phyloP scores from a whole-genome alignment of 1,140 invertebrate species.

The Magallana ariakensis region DNA sequence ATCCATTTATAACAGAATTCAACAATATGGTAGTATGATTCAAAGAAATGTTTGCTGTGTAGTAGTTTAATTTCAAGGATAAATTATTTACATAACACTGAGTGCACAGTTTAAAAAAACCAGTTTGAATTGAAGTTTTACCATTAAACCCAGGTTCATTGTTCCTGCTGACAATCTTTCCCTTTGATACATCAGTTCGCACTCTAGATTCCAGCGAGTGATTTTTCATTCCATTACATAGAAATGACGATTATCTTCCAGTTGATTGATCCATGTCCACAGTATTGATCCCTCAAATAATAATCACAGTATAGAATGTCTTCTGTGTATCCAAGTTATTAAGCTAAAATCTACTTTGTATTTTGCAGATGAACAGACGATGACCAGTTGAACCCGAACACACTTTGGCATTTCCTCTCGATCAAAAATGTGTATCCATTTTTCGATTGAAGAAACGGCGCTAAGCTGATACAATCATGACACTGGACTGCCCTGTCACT shows the following conservation, averaged over 20 bases:
- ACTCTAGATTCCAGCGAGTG: not conserved
- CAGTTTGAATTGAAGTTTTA: too few species aligned
- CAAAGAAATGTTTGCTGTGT: too few species aligned
- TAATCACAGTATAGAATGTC: constrained; percentile 32
- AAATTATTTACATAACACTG: too few species aligned
- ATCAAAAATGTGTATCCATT: constrained; percentile 21
- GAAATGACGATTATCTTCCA: constrained; percentile 3
- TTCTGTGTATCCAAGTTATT: constrained; percentile 23
- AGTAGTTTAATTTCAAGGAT: too few species aligned
- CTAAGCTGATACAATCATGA: constrained; percentile 5
- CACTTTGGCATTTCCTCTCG: not conserved
- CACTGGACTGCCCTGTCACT: not conserved
- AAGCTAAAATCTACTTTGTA: constrained; percentile 17
- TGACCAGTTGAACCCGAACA: constrained; percentile 8
- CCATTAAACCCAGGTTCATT: too few species aligned
- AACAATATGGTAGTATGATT: too few species aligned
- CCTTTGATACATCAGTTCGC: not conserved
- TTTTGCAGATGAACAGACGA: constrained; percentile 32
- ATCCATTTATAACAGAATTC: too few species aligned
- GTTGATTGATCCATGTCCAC: constrained; percentile 8
- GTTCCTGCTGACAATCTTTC: not conserved
- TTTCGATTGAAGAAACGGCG: not conserved
- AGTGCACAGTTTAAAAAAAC: too few species aligned
- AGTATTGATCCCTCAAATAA: not conserved
- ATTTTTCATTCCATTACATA: constrained; percentile 27